Evolutionary conservation across 2,888 invertebrate species (phyloP).

Genomic region (Drosophila pegasa): DNA sequence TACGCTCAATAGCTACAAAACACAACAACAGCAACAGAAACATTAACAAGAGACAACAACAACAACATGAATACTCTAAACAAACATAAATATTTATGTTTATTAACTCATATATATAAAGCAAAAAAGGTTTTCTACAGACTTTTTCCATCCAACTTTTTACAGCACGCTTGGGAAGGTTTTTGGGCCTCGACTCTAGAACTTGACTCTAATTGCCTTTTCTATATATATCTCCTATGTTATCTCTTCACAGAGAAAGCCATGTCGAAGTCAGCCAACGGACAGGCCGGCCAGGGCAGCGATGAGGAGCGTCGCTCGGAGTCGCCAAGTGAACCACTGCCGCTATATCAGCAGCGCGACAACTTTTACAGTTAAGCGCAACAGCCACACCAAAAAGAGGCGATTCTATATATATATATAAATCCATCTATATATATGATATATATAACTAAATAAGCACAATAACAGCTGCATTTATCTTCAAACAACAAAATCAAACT

Average conservation of each 20-base stretch:
- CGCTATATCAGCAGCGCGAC: slow-evolving; percentile 94
- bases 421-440: neutral
- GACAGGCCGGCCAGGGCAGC: slow-evolving; percentile 82
- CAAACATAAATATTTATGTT: slow-evolving; percentile 21
- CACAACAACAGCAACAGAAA: slow-evolving; percentile 20
- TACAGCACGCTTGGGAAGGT: slow-evolving; percentile 81
- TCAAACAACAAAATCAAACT: slow-evolving; percentile 58
- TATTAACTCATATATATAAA: slow-evolving; percentile 23
- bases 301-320: slow-evolving; percentile 88
- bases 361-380: slow-evolving; percentile 89
- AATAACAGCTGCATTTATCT: slow-evolving; percentile 81
- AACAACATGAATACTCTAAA: slow-evolving; percentile 21
- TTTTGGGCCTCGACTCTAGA: slow-evolving; percentile 45
- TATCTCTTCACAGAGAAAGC: slow-evolving; percentile 88
- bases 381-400: slow-evolving; percentile 49
- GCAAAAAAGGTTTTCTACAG: slow-evolving; percentile 53
- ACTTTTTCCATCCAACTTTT: slow-evolving; percentile 56
- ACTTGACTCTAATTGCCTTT: slow-evolving; percentile 27
- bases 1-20: slow-evolving; percentile 51
- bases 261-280: slow-evolving; percentile 86
- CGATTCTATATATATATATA: slow-evolving; percentile 24
- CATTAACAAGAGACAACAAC: slow-evolving; percentile 14
- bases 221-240: slow-evolving; percentile 14
- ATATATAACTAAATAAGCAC: slow-evolving; percentile 58
- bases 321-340: slow-evolving; percentile 90